A percentile compares a stretch with the other conserved stretches of the same genome.
Evolutionary conservation across 2,797 vertebrate genomes (phyloP).

Genomic region (Lepilemur septentrionalis): DNA sequence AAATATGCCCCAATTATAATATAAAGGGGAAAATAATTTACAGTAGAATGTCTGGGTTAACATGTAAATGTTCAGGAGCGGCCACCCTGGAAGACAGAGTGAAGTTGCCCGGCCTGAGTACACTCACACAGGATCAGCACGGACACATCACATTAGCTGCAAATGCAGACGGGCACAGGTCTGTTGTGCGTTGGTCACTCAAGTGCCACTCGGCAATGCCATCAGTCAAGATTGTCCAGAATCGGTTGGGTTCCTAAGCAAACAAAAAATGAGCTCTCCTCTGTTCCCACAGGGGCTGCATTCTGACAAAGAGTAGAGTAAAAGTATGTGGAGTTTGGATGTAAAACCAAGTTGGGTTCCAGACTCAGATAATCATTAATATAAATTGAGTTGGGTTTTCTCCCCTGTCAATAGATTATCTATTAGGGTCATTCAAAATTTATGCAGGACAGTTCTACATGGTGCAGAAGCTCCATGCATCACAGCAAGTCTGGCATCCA

Average conservation of each 20-base stretch:
- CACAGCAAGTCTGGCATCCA: fast-evolving
- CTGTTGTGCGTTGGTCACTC: neutral
- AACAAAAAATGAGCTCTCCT: neutral
- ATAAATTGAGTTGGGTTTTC: neutral
- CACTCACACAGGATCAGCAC: fast-evolving
- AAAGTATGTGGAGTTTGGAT: neutral
- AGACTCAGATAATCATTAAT: neutral
- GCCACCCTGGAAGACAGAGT: neutral
- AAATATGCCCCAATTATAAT: neutral
- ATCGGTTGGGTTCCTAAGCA: neutral
- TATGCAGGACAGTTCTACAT: neutral
- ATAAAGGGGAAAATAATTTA: neutral
- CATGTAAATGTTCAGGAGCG: too few relatives aligned
- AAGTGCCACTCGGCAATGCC: neutral
- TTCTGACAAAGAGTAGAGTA: fast-evolving
- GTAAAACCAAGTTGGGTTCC: neutral
- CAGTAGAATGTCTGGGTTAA: neutral
- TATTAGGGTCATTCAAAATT: fast-evolving
- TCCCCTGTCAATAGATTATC: neutral
- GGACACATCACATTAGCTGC: fast-evolving
- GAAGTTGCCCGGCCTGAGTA: too few relatives aligned
- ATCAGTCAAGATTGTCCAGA: neutral
- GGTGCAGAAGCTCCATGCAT: fast-evolving
- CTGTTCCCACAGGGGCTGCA: too few relatives aligned
- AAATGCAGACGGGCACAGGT: fast-evolving